Evolutionary conservation across 2,888 invertebrate genomes (phyloP).

Genomic region (Ormia ochracea): DNA sequence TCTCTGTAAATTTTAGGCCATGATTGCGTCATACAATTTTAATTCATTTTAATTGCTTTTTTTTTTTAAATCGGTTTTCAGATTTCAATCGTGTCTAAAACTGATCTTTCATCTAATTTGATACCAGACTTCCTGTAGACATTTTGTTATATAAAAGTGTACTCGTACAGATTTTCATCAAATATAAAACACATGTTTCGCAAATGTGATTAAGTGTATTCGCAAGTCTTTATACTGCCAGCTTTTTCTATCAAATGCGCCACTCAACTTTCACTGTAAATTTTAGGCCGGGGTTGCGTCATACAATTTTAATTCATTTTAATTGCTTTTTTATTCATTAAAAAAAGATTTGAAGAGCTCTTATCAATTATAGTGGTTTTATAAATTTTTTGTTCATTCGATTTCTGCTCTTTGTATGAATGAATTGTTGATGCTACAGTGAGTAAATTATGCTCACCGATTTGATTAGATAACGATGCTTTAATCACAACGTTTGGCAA

Average conservation of each 20-base stretch:
- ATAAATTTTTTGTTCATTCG: not conserved
- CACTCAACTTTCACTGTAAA: constrained; percentile 45
- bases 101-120: no score
- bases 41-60: not conserved
- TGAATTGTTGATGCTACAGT: not conserved
- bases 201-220: no score
- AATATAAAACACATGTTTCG: no score
- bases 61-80: not conserved
- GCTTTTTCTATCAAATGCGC: no score
- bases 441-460: not conserved
- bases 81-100: no score
- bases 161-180: no score
- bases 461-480: no score
- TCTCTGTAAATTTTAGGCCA: constrained; percentile 37
- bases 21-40: constrained; percentile 55
- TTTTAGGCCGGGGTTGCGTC: constrained; percentile 47
- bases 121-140: no score
- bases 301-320: constrained; percentile 31
- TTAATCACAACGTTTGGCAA: not conserved
- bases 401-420: not conserved
- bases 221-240: no score
- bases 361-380: constrained; percentile 38
- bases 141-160: no score
- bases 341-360: constrained; percentile 5
- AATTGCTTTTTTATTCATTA: not conserved